Percentiles rank a stretch among this genome's conserved stretches.
These are phyloP conservation scores for Diplazon laetatorius DNA, from an alignment of 2,888 invertebrate species.

Conservation along the genomic window DNA sequence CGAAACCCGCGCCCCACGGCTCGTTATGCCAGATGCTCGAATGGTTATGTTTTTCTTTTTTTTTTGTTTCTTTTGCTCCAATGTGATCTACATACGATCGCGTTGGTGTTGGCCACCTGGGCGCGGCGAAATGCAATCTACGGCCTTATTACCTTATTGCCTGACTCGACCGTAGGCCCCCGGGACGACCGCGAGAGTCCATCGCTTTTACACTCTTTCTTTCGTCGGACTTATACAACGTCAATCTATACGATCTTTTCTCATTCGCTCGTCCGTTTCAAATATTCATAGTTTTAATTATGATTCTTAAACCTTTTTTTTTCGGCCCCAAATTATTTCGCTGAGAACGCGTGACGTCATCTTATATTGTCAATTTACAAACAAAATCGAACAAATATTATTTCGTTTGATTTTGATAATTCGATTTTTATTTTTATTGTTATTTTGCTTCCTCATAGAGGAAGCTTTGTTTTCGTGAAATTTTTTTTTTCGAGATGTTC, in stretches of 20 bases:
- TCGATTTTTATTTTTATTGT: not conserved
- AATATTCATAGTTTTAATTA: conserved; percentile 43
- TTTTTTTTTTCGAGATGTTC: too few relatives aligned
- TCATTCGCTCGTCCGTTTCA: conserved; percentile 32
- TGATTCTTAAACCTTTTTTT: too few relatives aligned
- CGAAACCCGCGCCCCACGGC: conserved; percentile 62
- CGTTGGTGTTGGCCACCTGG: conserved; percentile 69
- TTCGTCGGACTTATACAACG: conserved; percentile 52
- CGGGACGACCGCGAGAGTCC: conserved; percentile 42
- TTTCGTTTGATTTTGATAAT: not conserved
- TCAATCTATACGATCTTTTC: conserved; percentile 51
- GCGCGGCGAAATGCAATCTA: conserved; percentile 75
- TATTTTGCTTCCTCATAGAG: too few relatives aligned
- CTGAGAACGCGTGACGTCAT: not conserved
- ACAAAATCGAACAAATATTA: not conserved
- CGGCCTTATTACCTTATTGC: conserved; percentile 69
- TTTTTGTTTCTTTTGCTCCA: conserved; percentile 50
- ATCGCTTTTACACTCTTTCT: conserved; percentile 45
- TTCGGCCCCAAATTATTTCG: too few relatives aligned
- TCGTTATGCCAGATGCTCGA: conserved; percentile 29
- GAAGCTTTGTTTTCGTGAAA: too few relatives aligned
- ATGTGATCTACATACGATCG: conserved; percentile 43
- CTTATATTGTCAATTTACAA: too few relatives aligned
- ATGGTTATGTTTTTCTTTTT: too few relatives aligned
- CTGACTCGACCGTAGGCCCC: conserved; percentile 52